Conservation (phyloP, 2,888 invertebrate species). For the Agrotis segetum region DNA sequence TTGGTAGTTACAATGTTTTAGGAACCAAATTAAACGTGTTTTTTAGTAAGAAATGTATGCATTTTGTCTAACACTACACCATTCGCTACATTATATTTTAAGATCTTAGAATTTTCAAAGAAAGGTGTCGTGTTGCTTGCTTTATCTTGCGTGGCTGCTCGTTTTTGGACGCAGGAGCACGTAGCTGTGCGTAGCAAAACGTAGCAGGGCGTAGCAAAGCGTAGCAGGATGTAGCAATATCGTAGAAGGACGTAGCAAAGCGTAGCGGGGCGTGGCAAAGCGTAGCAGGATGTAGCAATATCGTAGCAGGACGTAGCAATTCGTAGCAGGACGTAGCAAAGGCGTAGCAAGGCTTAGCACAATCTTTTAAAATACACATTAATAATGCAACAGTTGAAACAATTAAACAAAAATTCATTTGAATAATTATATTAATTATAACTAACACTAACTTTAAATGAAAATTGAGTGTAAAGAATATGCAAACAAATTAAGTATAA, state of each 20-base stretch:
- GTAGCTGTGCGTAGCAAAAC: not conserved
- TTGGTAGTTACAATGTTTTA: not conserved
- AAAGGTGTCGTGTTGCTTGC: not conserved
- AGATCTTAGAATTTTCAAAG: not conserved
- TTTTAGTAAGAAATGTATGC: not conserved
- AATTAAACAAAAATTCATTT: not conserved
- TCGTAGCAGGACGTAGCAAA: not conserved
- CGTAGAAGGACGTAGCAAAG: too few species aligned
- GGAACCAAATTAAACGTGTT: not conserved
- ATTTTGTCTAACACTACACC: not conserved
- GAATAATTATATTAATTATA: not conserved
- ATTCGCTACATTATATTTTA: not conserved
- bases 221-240: too few species aligned
- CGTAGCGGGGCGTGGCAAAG: not conserved
- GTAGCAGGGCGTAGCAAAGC: not conserved
- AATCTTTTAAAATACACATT: not conserved
- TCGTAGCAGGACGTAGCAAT: not conserved
- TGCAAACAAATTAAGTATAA: conserved; percentile 8
- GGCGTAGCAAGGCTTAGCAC: not conserved
- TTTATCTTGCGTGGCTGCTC: too few species aligned
- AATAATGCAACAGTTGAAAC: not conserved
- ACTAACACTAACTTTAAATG: not conserved
- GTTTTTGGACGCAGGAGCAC: too few species aligned
- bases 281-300: not conserved
- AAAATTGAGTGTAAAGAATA: conserved; percentile 7